Percentiles rank a stretch among this genome's conserved stretches.
Evolutionary conservation across 92 coral and sea anemone species (phyloP).

Genomic region (Phenganax stokvisi): DNA sequence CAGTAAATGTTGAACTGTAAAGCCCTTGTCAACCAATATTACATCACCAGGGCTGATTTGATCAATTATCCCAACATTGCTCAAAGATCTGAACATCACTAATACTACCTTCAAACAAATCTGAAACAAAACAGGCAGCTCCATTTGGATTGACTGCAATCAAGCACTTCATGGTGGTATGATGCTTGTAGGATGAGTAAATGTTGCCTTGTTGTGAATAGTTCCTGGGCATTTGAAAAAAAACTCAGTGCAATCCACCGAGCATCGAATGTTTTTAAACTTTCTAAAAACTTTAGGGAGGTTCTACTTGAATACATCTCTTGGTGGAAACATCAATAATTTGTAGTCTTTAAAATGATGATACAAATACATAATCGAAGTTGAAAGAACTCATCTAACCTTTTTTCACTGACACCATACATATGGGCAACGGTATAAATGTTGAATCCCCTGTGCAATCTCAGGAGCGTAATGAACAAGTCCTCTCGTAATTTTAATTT

Average conservation of each 20-base stretch:
- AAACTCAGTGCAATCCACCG: constrained; percentile 47
- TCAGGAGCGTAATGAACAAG: too few species aligned
- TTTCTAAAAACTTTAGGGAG: constrained; percentile 36
- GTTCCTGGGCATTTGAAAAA: constrained; percentile 32
- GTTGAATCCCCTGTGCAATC: too few species aligned
- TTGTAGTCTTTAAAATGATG: constrained; percentile 40
- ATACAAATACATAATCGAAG: constrained; percentile 46
- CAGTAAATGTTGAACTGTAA: constrained; percentile 39
- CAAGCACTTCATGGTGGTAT: constrained; percentile 19
- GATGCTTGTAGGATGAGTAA: constrained; percentile 44
- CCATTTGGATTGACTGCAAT: constrained; percentile 12
- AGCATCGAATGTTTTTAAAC: constrained; percentile 43
- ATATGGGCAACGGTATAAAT: too few species aligned
- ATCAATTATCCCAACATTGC: background rate
- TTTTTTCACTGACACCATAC: too few species aligned
- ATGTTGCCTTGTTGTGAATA: constrained; percentile 42
- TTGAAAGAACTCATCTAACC: constrained; percentile 37
- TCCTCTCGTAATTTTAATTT: too few species aligned
- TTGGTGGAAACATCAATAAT: constrained; percentile 44
- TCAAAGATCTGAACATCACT: constrained; percentile 12
- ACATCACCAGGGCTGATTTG: constrained; percentile 5
- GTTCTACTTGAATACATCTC: constrained; percentile 37
- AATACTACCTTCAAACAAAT: constrained; percentile 11
- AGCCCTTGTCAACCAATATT: constrained; percentile 33
- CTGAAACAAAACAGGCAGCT: constrained; percentile 27